phyloP scores from a whole-genome alignment of 2,797 vertebrate genomes.

The Brachyalestes nurse region DNA sequence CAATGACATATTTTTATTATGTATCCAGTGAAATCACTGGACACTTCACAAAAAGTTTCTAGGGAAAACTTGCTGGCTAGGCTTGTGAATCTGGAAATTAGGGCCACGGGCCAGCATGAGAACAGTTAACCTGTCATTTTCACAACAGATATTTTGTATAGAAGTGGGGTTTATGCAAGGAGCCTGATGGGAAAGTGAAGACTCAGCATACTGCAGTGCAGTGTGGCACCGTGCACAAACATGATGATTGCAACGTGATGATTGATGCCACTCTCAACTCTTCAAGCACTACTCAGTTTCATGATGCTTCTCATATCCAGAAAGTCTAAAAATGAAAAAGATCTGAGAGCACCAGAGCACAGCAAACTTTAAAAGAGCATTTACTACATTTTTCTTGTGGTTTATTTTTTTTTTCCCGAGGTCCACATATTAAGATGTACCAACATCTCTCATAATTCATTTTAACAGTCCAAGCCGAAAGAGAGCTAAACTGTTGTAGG shows the following conservation, averaged over 20 bases:
- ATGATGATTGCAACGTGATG: neutral
- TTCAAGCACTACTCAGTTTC: neutral
- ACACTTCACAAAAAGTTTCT: neutral
- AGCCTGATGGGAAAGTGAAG: neutral
- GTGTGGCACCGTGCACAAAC: neutral
- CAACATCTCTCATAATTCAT: neutral
- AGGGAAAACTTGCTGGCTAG: neutral
- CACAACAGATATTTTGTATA: neutral
- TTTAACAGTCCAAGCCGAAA: neutral
- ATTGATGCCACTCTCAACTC: neutral
- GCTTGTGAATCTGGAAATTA: neutral
- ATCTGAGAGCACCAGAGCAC: neutral
- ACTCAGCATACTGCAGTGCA: constrained; percentile 20
- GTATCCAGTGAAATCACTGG: neutral
- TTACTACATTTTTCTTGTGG: neutral
- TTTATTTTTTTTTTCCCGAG: neutral
- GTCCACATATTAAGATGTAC: neutral
- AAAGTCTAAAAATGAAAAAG: neutral
- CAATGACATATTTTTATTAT: too few relatives aligned
- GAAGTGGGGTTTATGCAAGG: neutral
- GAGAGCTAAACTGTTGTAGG: too few relatives aligned
- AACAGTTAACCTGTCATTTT: neutral
- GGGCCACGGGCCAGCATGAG: neutral
- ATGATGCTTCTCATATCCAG: neutral
- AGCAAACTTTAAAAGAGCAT: neutral